Base-by-base conservation (phyloP, 2,888 invertebrate genomes). In the Bombyx huttoni region DNA sequence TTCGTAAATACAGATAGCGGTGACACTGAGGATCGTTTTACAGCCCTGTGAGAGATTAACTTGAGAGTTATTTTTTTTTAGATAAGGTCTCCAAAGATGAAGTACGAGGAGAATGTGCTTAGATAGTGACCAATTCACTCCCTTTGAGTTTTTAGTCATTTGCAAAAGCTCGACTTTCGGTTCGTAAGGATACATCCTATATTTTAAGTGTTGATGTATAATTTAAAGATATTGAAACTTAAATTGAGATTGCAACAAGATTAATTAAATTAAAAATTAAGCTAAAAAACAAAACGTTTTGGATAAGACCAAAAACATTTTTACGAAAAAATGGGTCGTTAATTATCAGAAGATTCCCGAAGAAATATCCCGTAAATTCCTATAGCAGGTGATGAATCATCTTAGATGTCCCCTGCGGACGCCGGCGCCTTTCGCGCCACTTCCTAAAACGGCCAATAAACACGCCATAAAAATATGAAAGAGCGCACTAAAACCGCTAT, bases 391-490 rank as follows among this genome's bases (percentile, higher is more conserved):
- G 51, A 47, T 47, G 47, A 47, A 51, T 51, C 47, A 51, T 48
- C 47, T 51, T 51, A 47, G 47, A 47, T 51, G 47, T 40, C 40
- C 40, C 24, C 46, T 7, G 50, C 60, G 71, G 68, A 70, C 73
- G 73, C 67, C 67, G 74, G 64, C 73, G 68, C 67, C 71, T 66
- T 63, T 68, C 70, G 64, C 69, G 56, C 64, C 72, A 73, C 76
- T 73, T 69, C 71, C 73, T 67, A 72, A 77, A 82, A 87, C 79
- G 81, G 80, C 79, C 83, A 82, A 85, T 88, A 87, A 87, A 86
- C 87, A 87, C 80, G 71, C 78, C 79, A 78, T 87, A 85, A 82
- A 63, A 85, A 75, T 85, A 85, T 84, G 79, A 81, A 67, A 78
- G 75, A 75, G 71, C 70, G 74, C 75, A 81, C 80, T 83, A 85